Base-by-base conservation (phyloP, 2,888 invertebrate species). In the Metellina segmentata region DNA sequence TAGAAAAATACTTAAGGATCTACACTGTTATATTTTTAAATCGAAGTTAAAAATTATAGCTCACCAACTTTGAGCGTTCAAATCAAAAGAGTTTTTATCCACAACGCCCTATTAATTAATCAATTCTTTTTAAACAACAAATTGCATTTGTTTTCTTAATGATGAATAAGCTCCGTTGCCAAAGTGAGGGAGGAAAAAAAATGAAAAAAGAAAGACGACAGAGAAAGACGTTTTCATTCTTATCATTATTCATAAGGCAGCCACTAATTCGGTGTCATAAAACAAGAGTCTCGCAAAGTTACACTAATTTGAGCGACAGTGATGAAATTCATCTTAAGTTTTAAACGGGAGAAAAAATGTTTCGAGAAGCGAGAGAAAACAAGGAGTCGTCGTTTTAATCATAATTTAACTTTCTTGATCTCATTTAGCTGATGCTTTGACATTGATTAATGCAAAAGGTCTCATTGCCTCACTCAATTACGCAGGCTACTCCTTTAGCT, bases 381-480 rank as follows among this genome's bases (percentile, higher is more conserved):
- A 83, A 61, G 74, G 88, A 85, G 85, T 81, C 87, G 78, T 72
- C 91, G 83, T 91, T 91, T 92, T 92, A 92, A 92, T 92, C 88
- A 88, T 92, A 92, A 92, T 92, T 92, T 92, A 88, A 89, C 88
- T 88, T 89, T 53, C 88, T 88, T 89, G 91, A 89, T 92, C 91
- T 92, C 88, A 85, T 92, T 92, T 89, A 85, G 91, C 70, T 74
- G 91, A 88, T 88, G 81, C 85, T 81, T 85, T 89, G 91, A 92
- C 91, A 89, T 92, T 92, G 91, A 92, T 92, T 92, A 92, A 92
- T 92, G 91, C 81, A 85, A 89, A 83, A 89, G 91, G 91, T 92
- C 91, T 91, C 83, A 83, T 83, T 83, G 87, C 79, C 70, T 87
- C 91, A 83, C 91, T 91, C 91, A 89, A 92, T 92, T 92, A 92